Percentiles rank a stretch among this genome's conserved stretches.
These are phyloP conservation scores for Spheniscus mendiculus DNA, from an alignment of 2,113 vertebrate genomes.

Conservation along the genomic window DNA sequence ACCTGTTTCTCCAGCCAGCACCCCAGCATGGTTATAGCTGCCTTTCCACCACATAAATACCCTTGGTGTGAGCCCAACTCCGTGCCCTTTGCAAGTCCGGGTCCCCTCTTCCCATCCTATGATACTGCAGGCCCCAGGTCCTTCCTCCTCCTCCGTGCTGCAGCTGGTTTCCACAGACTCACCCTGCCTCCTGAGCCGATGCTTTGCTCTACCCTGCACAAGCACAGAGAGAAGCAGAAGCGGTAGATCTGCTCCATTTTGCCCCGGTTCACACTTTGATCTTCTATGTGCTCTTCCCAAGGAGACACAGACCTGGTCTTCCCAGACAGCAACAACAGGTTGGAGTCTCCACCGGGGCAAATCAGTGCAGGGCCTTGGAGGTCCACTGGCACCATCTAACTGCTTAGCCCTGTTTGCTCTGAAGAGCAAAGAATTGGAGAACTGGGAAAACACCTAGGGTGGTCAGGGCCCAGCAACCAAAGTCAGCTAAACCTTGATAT, in stretches of 20 bases:
- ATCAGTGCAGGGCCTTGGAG: not conserved
- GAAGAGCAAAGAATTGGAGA: not conserved
- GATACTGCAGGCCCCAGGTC: not conserved
- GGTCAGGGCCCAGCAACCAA: not conserved
- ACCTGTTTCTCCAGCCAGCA: not conserved
- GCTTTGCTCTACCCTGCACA: not conserved
- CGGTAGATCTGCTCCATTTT: not conserved
- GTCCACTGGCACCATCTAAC: not conserved
- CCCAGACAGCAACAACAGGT: not conserved
- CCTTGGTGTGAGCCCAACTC: not conserved
- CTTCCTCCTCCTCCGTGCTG: not conserved
- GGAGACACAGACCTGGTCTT: not conserved
- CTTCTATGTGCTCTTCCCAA: not conserved
- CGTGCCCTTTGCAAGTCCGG: not conserved
- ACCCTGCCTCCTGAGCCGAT: fast-evolving
- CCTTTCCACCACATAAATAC: not conserved
- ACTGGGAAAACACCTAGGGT: not conserved
- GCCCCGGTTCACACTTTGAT: not conserved
- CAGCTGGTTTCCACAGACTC: not conserved
- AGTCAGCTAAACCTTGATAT: not conserved
- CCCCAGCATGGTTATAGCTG: not conserved
- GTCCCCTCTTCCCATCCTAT: not conserved
- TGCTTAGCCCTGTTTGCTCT: not conserved
- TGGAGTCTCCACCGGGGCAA: not conserved
- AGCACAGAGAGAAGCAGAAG: not conserved